These are phyloP conservation scores for Poecilia latipinna DNA, from an alignment of 2,113 vertebrate genomes.

Conservation along the genomic window DNA sequence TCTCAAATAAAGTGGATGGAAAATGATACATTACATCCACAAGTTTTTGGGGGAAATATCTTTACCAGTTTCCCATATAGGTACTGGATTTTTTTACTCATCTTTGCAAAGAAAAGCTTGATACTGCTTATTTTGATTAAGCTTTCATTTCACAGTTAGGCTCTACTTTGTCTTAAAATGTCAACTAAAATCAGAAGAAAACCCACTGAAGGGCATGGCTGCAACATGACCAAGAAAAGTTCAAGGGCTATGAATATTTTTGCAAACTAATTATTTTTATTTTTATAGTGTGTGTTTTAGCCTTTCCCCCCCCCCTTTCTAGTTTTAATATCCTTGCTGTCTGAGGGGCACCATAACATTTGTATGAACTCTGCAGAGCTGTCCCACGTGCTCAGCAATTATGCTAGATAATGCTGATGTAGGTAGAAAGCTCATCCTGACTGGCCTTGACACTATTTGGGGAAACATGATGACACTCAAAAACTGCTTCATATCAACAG, in stretches of 20 bases:
- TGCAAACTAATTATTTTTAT: neutral
- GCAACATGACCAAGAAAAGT: neutral
- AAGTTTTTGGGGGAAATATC: no score
- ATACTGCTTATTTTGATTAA: no score
- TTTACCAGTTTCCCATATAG: no score
- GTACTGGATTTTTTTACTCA: no score
- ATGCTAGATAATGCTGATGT: slow-evolving; percentile 56
- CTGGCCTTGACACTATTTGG: slow-evolving; percentile 50
- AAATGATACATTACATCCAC: no score
- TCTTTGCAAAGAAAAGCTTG: no score
- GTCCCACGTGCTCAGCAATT: slow-evolving; percentile 61
- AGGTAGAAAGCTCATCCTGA: slow-evolving; percentile 48
- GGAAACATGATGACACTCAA: slow-evolving; percentile 59
- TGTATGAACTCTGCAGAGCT: slow-evolving; percentile 55
- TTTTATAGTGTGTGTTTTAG: neutral
- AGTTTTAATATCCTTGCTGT: slow-evolving; percentile 22
- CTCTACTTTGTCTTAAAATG: neutral
- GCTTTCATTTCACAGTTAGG: neutral
- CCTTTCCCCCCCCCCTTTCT: neutral
- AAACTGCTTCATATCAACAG: slow-evolving; percentile 39
- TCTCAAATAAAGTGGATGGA: no score
- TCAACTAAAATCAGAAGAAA: neutral
- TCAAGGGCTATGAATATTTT: slow-evolving; percentile 2
- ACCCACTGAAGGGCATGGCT: neutral
- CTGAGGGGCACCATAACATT: slow-evolving; percentile 34